Base-by-base conservation (phyloP, 2,888 invertebrate genomes). In the Acleris laterana region DNA sequence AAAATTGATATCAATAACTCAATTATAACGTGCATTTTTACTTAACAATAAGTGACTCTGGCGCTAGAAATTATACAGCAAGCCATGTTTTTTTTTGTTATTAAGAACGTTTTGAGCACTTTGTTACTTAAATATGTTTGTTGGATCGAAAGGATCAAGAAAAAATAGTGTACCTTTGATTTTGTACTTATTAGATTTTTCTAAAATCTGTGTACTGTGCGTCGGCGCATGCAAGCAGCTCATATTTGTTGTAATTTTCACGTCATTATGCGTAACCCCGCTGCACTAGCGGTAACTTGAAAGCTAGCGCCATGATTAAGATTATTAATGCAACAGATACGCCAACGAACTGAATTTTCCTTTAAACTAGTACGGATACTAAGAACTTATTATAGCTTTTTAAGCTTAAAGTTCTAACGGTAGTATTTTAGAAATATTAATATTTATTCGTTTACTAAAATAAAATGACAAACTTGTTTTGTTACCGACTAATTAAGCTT, bases 201-300 rank as follows among this genome's bases (percentile, higher is more conserved):
- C 4, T 13, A 3, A n/a, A 44, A 49, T 64, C 53, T 60, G 53
- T 87, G 83, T 80, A 85, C 84, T 80, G 82, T 84, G 85, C 80
- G 83, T 84, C 80, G 72, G 72, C 72, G 73, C 75, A 77, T 77
- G 74, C 75, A 71, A 76, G 69, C 75, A 60, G 70, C 70, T 80
- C 82, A 78, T 84, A 82, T 85, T 84, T 81, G 83, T 82, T 79
- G 88, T 86, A 89, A 90, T 90, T 89, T 90, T 88, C 89, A 88
- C 89, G 84, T 89, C 87, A 87, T 88, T 89, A 87, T 77, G 79
- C 75, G 80, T 86, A 82, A 82, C 80, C 82, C 63, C 51, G 75
- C 75, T 77, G 75, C 75, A 72, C 67, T 51, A 76, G 78, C 82
- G 84, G 85, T 82, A 77, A 80, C 77, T 84, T 88, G 82, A 87